Base-by-base conservation (phyloP, 2,113 vertebrate genomes). In the Thryonomys swinderianus region DNA sequence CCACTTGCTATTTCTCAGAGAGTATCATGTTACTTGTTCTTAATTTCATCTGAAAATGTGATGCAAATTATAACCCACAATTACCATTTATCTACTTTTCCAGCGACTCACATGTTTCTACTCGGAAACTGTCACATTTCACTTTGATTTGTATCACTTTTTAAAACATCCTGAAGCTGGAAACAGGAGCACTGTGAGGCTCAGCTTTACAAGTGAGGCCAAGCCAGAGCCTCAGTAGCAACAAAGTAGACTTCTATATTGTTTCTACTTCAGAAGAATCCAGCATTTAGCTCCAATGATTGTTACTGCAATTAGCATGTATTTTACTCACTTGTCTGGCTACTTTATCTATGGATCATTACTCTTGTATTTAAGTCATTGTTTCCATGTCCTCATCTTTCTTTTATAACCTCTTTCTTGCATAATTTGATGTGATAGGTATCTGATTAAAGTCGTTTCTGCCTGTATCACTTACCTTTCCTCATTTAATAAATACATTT, bases 41-140 rank as follows among this genome's bases (percentile, higher is more conserved):
- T 96, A 89, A 94, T 91, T 93, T 96, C 21, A 85, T 32, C 17
- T 10, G 51, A 83, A 85, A 83, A 67, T 0, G 16, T 89, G 45
- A 74, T 62, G 4, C 67, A 76, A 59, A 61, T 7, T 76, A 30
- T 21, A 91, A 69, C n/a, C 55, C 25, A 25, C 51, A 13, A 66
- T 93, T 64, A 34, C 23, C 55, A 37, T 57, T 42, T 64, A 51
- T 67, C 76, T 81, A 0, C 64, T 83, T 78, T 73, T 90, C 51
- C 55, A 37, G n/a, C 61, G 40, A 37, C 4, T 90, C 11, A 23
- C 25, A 4, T 67, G 51, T 71, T 89, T 91, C 42, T 27, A 5
- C 51, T 78, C 16, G 3, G 45, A 59, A 48, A 37, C 4, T 80
- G n/a, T 85, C 62, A 62, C 5, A 0, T 20, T 86, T 85, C 45